These are phyloP conservation scores for Pygathrix nemaeus DNA, from an alignment of 2,113 vertebrate genomes.

Conservation along the genomic window DNA sequence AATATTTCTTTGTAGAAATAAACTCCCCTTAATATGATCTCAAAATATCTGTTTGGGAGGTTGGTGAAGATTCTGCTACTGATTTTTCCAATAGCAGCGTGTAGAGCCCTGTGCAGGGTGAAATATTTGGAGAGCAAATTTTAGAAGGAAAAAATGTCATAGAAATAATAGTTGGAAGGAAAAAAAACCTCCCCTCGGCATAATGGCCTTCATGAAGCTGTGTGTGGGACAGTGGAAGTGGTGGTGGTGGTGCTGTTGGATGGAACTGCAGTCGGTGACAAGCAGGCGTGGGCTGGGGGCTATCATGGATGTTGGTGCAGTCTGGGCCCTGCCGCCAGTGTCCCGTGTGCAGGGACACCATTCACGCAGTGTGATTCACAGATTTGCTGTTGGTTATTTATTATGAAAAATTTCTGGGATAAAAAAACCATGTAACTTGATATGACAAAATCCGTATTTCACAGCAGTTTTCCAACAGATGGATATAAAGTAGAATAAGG, in stretches of 20 bases:
- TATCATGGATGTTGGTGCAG: accelerated
- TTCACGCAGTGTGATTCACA: neutral
- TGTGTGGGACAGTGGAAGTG: too few species aligned
- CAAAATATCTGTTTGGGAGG: neutral
- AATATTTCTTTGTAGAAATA: neutral
- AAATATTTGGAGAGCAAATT: neutral
- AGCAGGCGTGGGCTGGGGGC: accelerated
- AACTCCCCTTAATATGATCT: neutral
- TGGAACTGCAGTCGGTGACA: accelerated
- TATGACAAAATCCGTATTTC: neutral
- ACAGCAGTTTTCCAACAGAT: neutral
- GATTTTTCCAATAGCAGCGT: neutral
- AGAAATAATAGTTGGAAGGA: neutral
- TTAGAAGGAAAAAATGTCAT: neutral
- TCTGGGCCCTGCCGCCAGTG: too few species aligned
- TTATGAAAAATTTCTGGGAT: neutral
- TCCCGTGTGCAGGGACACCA: accelerated
- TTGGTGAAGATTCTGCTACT: neutral
- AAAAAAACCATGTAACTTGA: neutral
- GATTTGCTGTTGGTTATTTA: neutral
- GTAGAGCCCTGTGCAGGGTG: neutral
- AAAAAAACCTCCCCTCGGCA: accelerated
- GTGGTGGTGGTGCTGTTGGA: neutral
- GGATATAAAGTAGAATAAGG: neutral
- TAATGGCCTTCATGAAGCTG: neutral